These are phyloP conservation scores for Parambassis ranga DNA, from an alignment of 2,797 vertebrate genomes.

Conservation along the genomic window DNA sequence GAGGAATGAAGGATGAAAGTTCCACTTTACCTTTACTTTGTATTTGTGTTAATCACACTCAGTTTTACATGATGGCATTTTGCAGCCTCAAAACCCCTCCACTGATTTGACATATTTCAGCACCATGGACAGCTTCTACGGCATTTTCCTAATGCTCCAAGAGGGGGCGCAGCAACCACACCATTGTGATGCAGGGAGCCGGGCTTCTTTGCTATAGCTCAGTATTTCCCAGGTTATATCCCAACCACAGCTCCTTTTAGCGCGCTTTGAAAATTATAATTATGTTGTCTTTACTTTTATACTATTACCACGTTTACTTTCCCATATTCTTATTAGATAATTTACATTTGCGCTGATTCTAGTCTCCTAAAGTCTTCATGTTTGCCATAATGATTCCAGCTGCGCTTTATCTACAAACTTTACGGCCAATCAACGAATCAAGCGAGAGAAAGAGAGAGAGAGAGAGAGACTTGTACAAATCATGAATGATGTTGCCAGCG, in stretches of 20 bases:
- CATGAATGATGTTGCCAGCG: conserved; percentile 25
- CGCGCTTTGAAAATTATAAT: too few species aligned
- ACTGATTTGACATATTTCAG: conserved; percentile 43
- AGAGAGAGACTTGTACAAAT: background rate
- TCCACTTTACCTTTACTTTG: too few species aligned
- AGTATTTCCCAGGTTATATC: too few species aligned
- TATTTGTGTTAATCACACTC: too few species aligned
- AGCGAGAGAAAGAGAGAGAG: background rate
- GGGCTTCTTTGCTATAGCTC: too few species aligned
- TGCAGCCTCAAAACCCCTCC: background rate
- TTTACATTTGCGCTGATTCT: background rate
- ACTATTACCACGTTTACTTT: background rate
- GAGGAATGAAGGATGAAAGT: background rate
- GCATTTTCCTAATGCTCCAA: conserved; percentile 8
- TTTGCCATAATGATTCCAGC: conserved; percentile 11
- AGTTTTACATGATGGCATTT: conserved; percentile 11
- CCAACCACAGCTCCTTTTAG: too few species aligned
- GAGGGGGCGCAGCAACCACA: conserved; percentile 60
- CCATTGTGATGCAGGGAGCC: background rate
- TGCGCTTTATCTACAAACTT: conserved; percentile 55
- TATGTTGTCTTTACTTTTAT: too few species aligned
- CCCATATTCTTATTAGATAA: background rate
- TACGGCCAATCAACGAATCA: conserved; percentile 63
- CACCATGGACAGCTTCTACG: conserved; percentile 64
- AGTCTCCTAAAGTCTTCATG: background rate